These are phyloP conservation scores for Leptosomus discolor DNA, from an alignment of 2,113 vertebrate genomes.

Conservation along the genomic window DNA sequence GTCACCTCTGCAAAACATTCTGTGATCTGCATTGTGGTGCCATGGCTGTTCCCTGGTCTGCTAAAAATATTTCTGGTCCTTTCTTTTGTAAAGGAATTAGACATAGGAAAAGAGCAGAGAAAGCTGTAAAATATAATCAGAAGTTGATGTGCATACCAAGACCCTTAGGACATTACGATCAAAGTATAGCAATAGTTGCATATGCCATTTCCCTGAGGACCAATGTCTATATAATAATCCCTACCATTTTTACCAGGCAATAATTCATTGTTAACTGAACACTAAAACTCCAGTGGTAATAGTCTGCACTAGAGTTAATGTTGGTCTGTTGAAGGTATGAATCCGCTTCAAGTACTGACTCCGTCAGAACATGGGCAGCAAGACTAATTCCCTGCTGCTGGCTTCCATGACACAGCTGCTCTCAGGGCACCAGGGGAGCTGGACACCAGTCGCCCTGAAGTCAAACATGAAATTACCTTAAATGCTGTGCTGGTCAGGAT, in stretches of 20 bases:
- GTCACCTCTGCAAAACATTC: not conserved
- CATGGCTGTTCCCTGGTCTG: not conserved
- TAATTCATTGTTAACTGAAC: not conserved
- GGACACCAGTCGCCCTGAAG: not conserved
- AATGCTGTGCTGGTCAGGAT: not conserved
- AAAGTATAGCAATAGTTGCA: slow-evolving; percentile 9
- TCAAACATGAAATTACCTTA: not conserved
- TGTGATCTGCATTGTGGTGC: not conserved
- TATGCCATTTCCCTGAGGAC: not conserved
- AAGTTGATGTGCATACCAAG: not conserved
- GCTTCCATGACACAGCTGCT: not conserved
- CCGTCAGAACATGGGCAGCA: not conserved
- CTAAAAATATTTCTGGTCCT: not conserved
- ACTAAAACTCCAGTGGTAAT: not conserved
- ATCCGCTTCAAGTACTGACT: not conserved
- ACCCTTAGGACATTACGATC: not conserved
- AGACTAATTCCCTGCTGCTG: not conserved
- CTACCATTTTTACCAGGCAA: not conserved
- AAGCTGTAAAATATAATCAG: slow-evolving; percentile 42
- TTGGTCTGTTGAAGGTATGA: not conserved
- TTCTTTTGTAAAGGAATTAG: not conserved
- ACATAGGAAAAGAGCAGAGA: not conserved
- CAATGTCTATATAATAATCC: not conserved
- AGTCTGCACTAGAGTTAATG: not conserved
- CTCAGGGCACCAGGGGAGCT: not conserved